Conservation (phyloP, 2,797 vertebrate genomes). For the Lycodopsis pacificus region DNA sequence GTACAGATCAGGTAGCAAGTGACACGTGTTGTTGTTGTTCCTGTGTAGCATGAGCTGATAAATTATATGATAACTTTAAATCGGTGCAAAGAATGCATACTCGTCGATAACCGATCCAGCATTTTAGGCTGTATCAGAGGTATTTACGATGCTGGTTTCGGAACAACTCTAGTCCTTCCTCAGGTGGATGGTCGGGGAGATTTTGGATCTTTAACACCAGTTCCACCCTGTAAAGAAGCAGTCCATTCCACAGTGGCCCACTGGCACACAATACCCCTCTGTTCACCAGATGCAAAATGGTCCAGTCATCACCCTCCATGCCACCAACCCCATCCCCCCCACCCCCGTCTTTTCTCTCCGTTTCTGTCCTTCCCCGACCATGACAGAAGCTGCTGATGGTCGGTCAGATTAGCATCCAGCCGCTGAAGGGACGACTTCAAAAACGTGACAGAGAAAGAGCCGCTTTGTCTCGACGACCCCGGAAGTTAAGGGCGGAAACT, state of each 20-base stretch:
- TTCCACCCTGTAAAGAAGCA: constrained; percentile 35
- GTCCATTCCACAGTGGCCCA: constrained; percentile 37
- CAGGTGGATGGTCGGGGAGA: constrained; percentile 5
- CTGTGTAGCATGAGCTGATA: not conserved
- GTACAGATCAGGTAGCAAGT: not conserved
- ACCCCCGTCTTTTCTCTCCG: constrained; percentile 44
- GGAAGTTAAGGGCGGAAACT: constrained; percentile 60
- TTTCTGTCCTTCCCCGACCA: constrained; percentile 47
- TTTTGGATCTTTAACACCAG: constrained; percentile 19
- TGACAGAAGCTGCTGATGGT: constrained; percentile 68
- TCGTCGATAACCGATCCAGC: not conserved
- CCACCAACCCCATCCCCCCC: constrained; percentile 14
- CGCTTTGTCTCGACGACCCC: constrained; percentile 59
- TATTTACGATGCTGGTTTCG: too few species aligned
- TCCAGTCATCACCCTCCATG: constrained; percentile 64
- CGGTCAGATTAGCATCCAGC: constrained; percentile 63
- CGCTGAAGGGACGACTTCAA: constrained; percentile 52
- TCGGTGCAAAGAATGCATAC: not conserved
- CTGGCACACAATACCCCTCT: constrained; percentile 74
- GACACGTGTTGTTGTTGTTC: not conserved
- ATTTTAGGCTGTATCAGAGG: not conserved
- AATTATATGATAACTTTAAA: not conserved
- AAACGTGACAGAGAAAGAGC: constrained; percentile 62
- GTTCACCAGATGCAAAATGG: constrained; percentile 65
- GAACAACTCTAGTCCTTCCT: not conserved